Conservation (phyloP, 2,113 vertebrate species). For the Psophia crepitans region DNA sequence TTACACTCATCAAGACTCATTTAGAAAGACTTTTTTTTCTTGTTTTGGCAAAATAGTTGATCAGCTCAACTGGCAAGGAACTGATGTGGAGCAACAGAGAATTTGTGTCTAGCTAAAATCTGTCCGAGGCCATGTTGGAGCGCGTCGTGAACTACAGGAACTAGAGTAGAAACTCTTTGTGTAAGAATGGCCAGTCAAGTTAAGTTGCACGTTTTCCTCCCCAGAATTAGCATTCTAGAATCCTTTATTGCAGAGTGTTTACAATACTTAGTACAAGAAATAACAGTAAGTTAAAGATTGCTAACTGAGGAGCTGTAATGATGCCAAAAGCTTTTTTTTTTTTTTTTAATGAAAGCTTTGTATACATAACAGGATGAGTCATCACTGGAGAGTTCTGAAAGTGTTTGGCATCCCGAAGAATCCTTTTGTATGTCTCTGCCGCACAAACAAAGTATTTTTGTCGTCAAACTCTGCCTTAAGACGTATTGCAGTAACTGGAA, state of each 20-base stretch:
- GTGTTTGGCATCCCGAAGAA: constrained; percentile 47
- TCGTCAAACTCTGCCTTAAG: constrained; percentile 20
- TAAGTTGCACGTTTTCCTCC: constrained; percentile 15
- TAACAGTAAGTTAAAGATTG: constrained; percentile 31
- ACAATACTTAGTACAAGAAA: constrained; percentile 45
- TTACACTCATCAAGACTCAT: neutral
- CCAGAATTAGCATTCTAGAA: constrained; percentile 30
- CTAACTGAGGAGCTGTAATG: constrained; percentile 44
- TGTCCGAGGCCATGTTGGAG: constrained; percentile 23
- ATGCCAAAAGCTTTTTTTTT: constrained; percentile 40
- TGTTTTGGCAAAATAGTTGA: constrained; percentile 46
- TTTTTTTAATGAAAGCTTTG: constrained; percentile 52
- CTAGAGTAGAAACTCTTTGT: constrained; percentile 12
- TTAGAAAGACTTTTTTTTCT: constrained; percentile 37
- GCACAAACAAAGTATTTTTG: constrained; percentile 32
- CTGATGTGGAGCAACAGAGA: constrained; percentile 30
- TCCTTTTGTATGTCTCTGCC: constrained; percentile 16
- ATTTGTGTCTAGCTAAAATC: constrained; percentile 37
- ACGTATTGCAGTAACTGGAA: neutral
- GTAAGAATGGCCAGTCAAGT: constrained; percentile 37
- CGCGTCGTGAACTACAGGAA: neutral
- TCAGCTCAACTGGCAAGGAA: neutral
- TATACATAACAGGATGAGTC: constrained; percentile 62
- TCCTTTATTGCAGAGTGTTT: constrained; percentile 12
- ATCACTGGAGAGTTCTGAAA: constrained; percentile 48